Conservation (phyloP, 2,888 invertebrate genomes). For the Fragum sueziense region DNA sequence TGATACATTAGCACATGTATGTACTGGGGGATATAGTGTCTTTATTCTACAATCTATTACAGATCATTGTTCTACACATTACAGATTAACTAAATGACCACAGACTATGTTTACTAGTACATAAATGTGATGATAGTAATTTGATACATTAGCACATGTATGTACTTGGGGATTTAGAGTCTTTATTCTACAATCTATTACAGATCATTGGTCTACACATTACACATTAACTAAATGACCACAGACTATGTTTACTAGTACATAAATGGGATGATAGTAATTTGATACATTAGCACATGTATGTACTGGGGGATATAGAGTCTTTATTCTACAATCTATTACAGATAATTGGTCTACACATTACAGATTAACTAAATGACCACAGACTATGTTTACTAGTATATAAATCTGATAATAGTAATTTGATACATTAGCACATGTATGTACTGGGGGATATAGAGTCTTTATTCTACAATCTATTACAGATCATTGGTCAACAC, state of each 20-base stretch:
- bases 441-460: neutral
- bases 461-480: too few relatives aligned
- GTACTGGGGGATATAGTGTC: neutral
- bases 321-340: too few relatives aligned
- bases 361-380: too few relatives aligned
- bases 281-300: constrained; percentile 2
- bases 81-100: too few relatives aligned
- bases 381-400: constrained; percentile 18
- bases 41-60: too few relatives aligned
- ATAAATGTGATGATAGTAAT: neutral
- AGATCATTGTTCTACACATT: too few relatives aligned
- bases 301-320: neutral
- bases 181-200: too few relatives aligned
- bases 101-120: neutral
- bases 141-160: neutral
- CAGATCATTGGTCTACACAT: too few relatives aligned
- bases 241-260: neutral
- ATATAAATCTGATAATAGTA: constrained; percentile 4
- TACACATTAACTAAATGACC: too few relatives aligned
- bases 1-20: neutral
- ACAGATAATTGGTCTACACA: too few relatives aligned
- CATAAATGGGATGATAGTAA: neutral
- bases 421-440: neutral
- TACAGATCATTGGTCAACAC: too few relatives aligned
- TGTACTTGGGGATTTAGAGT: neutral